These are phyloP conservation scores for Platycercus adscitus DNA, from an alignment of 2,113 vertebrate genomes.

Conservation along the genomic window DNA sequence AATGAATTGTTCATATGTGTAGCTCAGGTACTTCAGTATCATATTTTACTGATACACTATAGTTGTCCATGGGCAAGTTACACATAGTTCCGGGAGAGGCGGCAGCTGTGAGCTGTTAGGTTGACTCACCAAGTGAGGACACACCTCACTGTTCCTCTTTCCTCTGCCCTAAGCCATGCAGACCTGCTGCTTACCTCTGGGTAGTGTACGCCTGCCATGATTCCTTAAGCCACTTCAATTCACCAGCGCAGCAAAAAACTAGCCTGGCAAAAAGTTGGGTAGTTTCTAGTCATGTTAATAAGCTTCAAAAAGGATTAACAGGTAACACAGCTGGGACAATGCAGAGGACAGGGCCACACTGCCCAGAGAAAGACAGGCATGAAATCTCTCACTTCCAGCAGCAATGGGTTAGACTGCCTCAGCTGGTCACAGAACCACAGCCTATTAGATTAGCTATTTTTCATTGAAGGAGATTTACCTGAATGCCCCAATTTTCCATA, in stretches of 20 bases:
- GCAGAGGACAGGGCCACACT: background rate
- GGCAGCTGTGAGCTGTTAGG: background rate
- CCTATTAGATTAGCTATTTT: background rate
- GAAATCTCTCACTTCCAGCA: background rate
- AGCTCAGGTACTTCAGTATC: background rate
- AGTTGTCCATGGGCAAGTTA: background rate
- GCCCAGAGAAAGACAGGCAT: background rate
- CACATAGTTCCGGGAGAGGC: background rate
- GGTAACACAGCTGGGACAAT: background rate
- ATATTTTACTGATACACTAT: background rate
- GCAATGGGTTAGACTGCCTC: background rate
- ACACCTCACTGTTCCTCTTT: background rate
- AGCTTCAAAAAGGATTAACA: background rate
- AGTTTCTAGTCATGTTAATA: background rate
- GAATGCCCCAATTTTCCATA: background rate
- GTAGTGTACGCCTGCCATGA: accelerated
- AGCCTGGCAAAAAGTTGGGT: background rate
- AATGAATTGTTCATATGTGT: background rate
- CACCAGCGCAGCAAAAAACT: background rate
- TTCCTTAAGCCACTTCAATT: background rate
- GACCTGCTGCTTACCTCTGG: background rate
- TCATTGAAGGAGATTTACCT: background rate
- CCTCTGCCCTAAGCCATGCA: background rate
- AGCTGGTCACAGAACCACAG: background rate
- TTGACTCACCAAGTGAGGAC: background rate